Percentiles rank a stretch among this genome's conserved stretches.
Evolutionary conservation across 2,888 invertebrate species (phyloP).

Genomic region (Caenorhabditis japonica): DNA sequence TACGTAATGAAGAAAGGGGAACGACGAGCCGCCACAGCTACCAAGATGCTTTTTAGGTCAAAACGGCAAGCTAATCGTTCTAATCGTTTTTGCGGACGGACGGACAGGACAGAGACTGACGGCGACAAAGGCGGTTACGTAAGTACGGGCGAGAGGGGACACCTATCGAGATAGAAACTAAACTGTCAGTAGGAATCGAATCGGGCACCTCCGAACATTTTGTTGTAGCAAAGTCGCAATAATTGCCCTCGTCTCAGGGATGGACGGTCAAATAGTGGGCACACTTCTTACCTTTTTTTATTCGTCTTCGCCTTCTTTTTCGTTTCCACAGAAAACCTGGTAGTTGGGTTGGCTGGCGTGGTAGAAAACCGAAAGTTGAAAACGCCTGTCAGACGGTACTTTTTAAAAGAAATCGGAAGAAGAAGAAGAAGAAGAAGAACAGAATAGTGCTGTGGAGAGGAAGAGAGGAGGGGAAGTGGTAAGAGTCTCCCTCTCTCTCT

Average conservation of each 20-base stretch:
- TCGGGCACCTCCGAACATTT: conserved; percentile 20
- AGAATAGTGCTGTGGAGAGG: no score
- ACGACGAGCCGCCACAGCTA: conserved; percentile 35
- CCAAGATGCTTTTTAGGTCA: conserved; percentile 51
- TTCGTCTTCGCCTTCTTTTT: no score
- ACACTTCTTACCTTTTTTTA: no score
- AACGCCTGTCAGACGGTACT: conserved; percentile 19
- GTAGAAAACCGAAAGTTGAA: conserved; percentile 10
- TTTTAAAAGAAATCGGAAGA: conserved; percentile 13
- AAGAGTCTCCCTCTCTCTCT: no score
- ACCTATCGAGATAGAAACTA: conserved; percentile 31
- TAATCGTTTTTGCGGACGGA: conserved; percentile 52
- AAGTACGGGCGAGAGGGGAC: conserved; percentile 16
- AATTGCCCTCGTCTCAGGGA: conserved; percentile 24
- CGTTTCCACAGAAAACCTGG: neutral
- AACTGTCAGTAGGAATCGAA: neutral
- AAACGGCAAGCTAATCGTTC: conserved; percentile 58
- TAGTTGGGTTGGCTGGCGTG: conserved; percentile 2
- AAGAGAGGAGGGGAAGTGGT: no score
- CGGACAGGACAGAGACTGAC: conserved; percentile 17
- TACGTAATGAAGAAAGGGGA: conserved; percentile 34
- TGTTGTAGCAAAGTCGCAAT: conserved; percentile 29
- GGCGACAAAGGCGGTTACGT: conserved; percentile 34
- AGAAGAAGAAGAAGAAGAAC: conserved; percentile 11
- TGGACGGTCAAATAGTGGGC: neutral